Evolutionary conservation across 2,888 invertebrate genomes (phyloP), one percentile per base, ranked within the genome.

Genomic region (Lissonota sp.): DNA sequence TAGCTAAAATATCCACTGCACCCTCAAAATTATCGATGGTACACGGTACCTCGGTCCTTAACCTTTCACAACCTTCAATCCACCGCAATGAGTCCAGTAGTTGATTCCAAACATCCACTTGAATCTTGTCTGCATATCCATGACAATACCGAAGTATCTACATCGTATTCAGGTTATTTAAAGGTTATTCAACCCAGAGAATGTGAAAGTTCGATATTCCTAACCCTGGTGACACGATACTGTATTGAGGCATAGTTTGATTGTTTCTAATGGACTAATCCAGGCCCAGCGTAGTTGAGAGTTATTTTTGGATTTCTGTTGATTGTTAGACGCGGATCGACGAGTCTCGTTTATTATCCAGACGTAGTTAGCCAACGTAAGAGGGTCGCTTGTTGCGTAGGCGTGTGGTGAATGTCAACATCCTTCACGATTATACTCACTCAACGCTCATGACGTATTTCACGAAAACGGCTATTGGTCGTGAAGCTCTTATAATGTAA

Each of bases 401-500:
- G 14, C 26, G 51, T 67, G 3, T 16, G 26, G 16, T 46, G 66
- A 64, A 71, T 26, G 66, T 71, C 55, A 78, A 57, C 66, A 66
- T 70, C 57, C 53, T 16, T 67, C 70, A 58, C 71, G 60, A 78
- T 81, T 74, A 49, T 49, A 66, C 64, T 74, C 70, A 14, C 49
- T 39, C n/a, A 62, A 66, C 60, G 55, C 60, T 81, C 74, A 72
- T 67, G 71, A 75, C 71, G 67, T 79, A 71, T 53, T 75, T 67
- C 46, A 74, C 16, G 66, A 74, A 63, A 82, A 67, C 71, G 62
- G 75, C 63, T 71, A 75, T 79, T 71, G 66, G 66, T 70, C 71
- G 64, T 67, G 57, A 74, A 66, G 44, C 44, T 10, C 40, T 70
- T 57, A 39, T 40, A 16, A 37, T 14, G 64, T 16, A 4, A 55